Evolutionary conservation across 2,888 invertebrate genomes (phyloP).

Genomic region (Proisotoma minuta): DNA sequence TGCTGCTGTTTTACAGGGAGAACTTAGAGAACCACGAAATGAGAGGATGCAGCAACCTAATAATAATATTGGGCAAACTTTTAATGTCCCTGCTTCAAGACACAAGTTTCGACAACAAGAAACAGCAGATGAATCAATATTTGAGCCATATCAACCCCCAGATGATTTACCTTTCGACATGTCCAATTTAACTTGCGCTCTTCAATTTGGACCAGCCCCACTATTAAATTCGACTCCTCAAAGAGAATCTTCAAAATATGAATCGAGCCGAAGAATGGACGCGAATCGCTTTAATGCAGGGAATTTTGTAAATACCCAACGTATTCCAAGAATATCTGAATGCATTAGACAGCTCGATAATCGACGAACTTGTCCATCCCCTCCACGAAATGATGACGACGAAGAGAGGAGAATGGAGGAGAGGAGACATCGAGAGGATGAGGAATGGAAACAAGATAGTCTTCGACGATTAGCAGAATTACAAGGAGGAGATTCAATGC

Average conservation of each 20-base stretch:
- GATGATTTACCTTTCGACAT: slow-evolving; percentile 25
- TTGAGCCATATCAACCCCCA: not conserved
- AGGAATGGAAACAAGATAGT: not conserved
- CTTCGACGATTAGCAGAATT: not conserved
- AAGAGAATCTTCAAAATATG: not conserved
- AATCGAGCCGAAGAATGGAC: not conserved
- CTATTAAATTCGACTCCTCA: slow-evolving; percentile 41
- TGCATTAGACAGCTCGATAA: not conserved
- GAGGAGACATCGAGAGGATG: not conserved
- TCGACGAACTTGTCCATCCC: not conserved
- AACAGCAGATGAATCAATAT: slow-evolving; percentile 2
- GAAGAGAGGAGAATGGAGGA: no score
- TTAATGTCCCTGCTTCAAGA: not conserved
- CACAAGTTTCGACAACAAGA: not conserved
- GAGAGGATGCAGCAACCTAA: not conserved
- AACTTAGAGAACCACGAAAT: not conserved
- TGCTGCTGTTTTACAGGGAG: not conserved
- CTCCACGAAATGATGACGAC: not conserved
- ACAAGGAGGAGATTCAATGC: not conserved
- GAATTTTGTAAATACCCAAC: not conserved
- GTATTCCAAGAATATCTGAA: not conserved
- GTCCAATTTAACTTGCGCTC: slow-evolving; percentile 35
- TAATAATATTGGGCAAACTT: not conserved
- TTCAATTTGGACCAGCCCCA: slow-evolving; percentile 29
- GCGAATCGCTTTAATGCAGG: not conserved